A percentile compares a stretch with the other conserved stretches of the same genome.
Conservation (phyloP, 2,113 vertebrate genomes). For the Ammodramus savannarum region DNA sequence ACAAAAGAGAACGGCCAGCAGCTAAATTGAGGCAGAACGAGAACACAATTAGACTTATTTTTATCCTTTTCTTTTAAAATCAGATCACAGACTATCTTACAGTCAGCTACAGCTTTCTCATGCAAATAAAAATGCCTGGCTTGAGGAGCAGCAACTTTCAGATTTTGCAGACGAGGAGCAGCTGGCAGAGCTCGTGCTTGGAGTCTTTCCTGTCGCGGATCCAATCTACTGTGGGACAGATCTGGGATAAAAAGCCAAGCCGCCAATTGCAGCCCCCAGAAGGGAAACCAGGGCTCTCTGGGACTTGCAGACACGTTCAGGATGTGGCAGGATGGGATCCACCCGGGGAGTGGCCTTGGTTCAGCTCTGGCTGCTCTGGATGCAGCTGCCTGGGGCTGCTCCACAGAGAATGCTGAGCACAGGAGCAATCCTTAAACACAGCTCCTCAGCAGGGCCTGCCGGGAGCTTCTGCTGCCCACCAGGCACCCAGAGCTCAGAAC, state of each 20-base stretch:
- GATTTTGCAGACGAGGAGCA: not conserved
- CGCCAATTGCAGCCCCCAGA: not conserved
- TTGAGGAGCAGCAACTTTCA: slow-evolving; percentile 5
- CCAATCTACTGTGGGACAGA: not conserved
- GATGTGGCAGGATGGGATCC: not conserved
- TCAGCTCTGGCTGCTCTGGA: rapidly evolving
- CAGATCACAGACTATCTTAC: not conserved
- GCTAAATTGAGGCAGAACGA: not conserved
- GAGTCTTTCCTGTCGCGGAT: not conserved
- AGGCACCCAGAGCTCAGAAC: not conserved
- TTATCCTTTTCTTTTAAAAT: slow-evolving; percentile 10
- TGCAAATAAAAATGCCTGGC: not conserved
- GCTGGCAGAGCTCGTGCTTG: not conserved
- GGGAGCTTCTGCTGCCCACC: not conserved
- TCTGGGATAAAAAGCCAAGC: not conserved
- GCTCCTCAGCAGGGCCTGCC: not conserved
- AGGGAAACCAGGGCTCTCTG: not conserved
- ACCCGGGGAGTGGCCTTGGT: rapidly evolving
- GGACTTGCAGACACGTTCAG: not conserved
- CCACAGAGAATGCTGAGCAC: not conserved
- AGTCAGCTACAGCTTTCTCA: not conserved
- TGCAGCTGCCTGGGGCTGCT: not conserved
- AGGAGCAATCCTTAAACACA: not conserved
- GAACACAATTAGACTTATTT: not conserved
- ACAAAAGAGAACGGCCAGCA: not conserved